Percentiles rank a stretch among this genome's conserved stretches.
Conservation (phyloP, 2,797 vertebrate genomes). For the Thalassophryne amazonica region DNA sequence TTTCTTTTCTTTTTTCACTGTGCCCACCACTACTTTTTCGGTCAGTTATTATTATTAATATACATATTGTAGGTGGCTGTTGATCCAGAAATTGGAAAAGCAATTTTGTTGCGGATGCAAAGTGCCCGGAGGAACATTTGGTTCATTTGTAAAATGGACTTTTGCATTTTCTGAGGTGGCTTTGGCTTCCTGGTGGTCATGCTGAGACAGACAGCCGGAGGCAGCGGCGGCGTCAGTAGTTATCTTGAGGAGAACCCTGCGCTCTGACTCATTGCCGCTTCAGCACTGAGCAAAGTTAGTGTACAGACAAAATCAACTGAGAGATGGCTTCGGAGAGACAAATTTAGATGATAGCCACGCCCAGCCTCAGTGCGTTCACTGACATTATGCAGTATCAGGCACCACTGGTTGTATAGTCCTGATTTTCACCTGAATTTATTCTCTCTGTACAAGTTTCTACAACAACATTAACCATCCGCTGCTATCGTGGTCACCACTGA, state of each 20-base stretch:
- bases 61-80: constrained; percentile 16
- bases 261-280: constrained; percentile 40
- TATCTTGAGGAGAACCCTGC: constrained; percentile 27
- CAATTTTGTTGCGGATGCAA: constrained; percentile 30
- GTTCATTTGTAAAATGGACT: constrained; percentile 31
- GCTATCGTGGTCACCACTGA: too few relatives aligned
- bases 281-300: constrained; percentile 11
- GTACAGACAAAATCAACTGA: not conserved
- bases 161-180: constrained; percentile 12
- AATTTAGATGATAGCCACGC: too few relatives aligned
- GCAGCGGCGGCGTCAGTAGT: constrained; percentile 1
- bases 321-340: not conserved
- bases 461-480: too few relatives aligned
- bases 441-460: too few relatives aligned
- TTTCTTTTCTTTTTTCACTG: too few relatives aligned
- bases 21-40: constrained; percentile 8
- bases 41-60: constrained; percentile 44
- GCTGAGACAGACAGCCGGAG: constrained; percentile 13
- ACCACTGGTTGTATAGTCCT: too few relatives aligned
- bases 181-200: constrained; percentile 19
- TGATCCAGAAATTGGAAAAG: constrained; percentile 28
- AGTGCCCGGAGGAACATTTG: constrained; percentile 35
- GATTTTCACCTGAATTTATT: too few relatives aligned
- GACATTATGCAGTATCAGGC: too few relatives aligned
- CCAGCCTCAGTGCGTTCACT: too few relatives aligned